Conservation (phyloP, 2,888 invertebrate genomes). For the Cacoxenus indagator region DNA sequence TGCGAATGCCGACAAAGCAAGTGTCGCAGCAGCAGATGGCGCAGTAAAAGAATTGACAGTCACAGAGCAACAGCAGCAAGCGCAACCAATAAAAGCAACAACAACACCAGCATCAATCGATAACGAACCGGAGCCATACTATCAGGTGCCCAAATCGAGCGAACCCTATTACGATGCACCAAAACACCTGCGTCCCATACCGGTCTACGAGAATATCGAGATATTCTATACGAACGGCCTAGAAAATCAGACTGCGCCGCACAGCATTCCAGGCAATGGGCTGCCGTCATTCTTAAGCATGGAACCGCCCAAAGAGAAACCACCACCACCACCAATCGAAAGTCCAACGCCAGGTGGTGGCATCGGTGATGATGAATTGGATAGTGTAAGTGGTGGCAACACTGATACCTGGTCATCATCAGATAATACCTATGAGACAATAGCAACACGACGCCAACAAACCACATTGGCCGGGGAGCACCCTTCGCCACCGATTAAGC, state of each 20-base stretch:
- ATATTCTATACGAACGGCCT: slow-evolving; percentile 71
- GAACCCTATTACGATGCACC: slow-evolving; percentile 71
- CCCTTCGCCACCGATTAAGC: slow-evolving; percentile 74
- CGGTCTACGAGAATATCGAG: slow-evolving; percentile 76
- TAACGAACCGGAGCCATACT: slow-evolving; percentile 65
- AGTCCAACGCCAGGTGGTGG: slow-evolving; percentile 56
- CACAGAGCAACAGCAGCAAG: slow-evolving; percentile 16
- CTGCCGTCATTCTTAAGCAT: slow-evolving; percentile 49
- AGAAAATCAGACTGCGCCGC: slow-evolving; percentile 34
- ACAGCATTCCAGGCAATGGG: background rate
- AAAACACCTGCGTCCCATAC: slow-evolving; percentile 71
- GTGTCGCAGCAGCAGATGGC: slow-evolving; percentile 5
- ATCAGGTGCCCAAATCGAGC: slow-evolving; percentile 69
- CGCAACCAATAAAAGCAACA: slow-evolving; percentile 20
- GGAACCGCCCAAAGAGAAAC: slow-evolving; percentile 88
- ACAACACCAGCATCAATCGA: slow-evolving; percentile 21
- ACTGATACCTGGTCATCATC: slow-evolving; percentile 61
- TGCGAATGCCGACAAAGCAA: slow-evolving; percentile 5
- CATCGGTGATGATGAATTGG: slow-evolving; percentile 45
- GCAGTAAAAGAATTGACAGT: slow-evolving; percentile 6
- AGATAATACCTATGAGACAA: slow-evolving; percentile 68
- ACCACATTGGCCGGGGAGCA: slow-evolving; percentile 32
- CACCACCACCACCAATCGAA: slow-evolving; percentile 81
- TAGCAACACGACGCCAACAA: slow-evolving; percentile 34
- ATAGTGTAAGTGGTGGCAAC: slow-evolving; percentile 42